Base-by-base conservation (phyloP, 1,140 invertebrate species). In the Pemphigus obesinymphae region DNA sequence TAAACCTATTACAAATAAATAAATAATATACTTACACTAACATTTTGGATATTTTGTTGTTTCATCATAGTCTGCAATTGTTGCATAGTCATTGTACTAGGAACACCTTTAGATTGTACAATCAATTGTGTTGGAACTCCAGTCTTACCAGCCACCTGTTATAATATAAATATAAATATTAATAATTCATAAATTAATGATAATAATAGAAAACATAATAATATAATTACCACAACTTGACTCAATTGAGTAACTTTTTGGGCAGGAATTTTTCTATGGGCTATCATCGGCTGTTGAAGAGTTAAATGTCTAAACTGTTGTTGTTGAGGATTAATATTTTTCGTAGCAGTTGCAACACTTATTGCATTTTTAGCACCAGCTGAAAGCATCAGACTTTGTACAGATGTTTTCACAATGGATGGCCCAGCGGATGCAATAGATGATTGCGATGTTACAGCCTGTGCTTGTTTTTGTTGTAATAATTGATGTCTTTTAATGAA, bases 31-130 rank as follows among this genome's bases (percentile, higher is more conserved):
- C 34, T 82, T 55, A 82, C 76, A 58, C 55, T 80, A n/a, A 80
- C 76, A n/a, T 80, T 80, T 61, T 70, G 94, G 93, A 84, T 94
- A 93, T 68, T 94, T 90, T 0, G 92, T 93, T 86, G 93, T 90
- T 3, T 91, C 90, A 3, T 91, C 90, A 0, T 90, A 88, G 48
- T 92, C 55, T 20, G 90, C 88, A 86, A 93, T 93, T 83, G 88
- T 88, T 72, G 87, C 90, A 85, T 91, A 90, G 3, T 93, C 90
- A 37, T 93, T 91, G 91, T 15, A 90, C 88, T 61, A 88, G 89
- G 8, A 88, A 70, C 70, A 72, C 61, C 45, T 31, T 82, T 70
- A 8, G 55, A 70, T 29, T 70, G 78, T 15, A 66, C 68, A 26
- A 73, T 76, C 26, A 73, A 50, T 63, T 73, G 81, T 11, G 40